A percentile compares a stretch with the other conserved stretches of the same genome.
Evolutionary conservation across 2,888 invertebrate species (phyloP).

Genomic region (Trachelus stipa): DNA sequence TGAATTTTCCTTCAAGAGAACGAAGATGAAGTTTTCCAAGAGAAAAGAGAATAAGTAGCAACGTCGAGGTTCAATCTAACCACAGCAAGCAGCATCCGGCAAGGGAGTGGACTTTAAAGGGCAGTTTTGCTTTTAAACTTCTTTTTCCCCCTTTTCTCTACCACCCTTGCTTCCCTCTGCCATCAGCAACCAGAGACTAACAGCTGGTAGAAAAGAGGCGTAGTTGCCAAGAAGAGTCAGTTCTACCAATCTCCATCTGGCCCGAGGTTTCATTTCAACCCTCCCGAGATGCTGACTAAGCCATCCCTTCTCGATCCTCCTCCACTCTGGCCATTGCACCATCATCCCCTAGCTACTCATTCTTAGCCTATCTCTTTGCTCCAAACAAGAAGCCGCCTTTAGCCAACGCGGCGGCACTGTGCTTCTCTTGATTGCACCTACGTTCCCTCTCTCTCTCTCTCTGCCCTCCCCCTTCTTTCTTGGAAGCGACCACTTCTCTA

Average conservation of each 20-base stretch:
- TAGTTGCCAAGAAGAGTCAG: conserved; percentile 33
- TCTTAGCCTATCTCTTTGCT: background rate
- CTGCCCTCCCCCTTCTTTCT: background rate
- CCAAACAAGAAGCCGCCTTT: conserved; percentile 3
- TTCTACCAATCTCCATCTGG: conserved; percentile 8
- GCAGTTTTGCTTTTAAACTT: conserved; percentile 1
- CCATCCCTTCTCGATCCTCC: conserved; percentile 17
- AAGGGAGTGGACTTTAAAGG: background rate
- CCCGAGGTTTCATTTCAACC: conserved; percentile 34
- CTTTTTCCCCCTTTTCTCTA: background rate
- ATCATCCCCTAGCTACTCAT: background rate
- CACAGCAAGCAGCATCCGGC: background rate
- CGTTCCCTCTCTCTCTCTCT: background rate
- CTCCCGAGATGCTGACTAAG: conserved; percentile 19
- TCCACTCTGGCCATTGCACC: conserved; percentile 11
- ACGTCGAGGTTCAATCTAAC: background rate
- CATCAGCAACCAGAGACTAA: background rate
- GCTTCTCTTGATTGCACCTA: conserved; percentile 1
- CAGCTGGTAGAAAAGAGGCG: conserved; percentile 1
- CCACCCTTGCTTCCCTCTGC: background rate
- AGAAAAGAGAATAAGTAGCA: background rate
- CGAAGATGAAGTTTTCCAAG: background rate
- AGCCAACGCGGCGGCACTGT: background rate
- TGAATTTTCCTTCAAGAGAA: background rate
- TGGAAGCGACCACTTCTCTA: background rate